These are phyloP conservation scores for Trichosurus vulpecula DNA, from an alignment of 2,797 vertebrate species.

Conservation along the genomic window DNA sequence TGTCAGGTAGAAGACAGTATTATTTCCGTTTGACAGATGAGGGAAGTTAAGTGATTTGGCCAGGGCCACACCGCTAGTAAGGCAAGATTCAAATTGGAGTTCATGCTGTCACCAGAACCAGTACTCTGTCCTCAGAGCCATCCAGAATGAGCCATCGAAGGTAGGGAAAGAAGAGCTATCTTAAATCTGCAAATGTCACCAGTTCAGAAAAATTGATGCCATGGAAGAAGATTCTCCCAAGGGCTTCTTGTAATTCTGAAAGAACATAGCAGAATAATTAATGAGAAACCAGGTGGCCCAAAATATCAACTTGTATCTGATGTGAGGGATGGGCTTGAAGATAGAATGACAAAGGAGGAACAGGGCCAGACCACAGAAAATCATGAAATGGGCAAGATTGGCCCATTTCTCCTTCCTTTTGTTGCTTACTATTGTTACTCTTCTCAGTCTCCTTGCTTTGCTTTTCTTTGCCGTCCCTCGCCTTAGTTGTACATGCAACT, in stretches of 20 bases:
- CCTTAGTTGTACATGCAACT: background rate
- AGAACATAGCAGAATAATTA: background rate
- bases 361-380: background rate
- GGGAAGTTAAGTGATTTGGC: background rate
- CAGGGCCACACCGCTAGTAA: background rate
- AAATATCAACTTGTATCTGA: conserved; percentile 17
- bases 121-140: background rate
- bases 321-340: conserved; percentile 13
- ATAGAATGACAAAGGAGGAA: background rate
- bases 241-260: background rate
- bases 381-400: background rate
- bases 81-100: background rate
- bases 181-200: background rate
- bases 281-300: conserved; percentile 28
- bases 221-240: conserved; percentile 35
- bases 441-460: background rate
- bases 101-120: background rate
- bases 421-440: background rate
- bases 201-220: background rate
- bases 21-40: background rate
- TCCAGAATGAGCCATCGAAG: conserved; percentile 1
- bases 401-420: background rate
- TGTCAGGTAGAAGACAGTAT: background rate
- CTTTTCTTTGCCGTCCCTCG: background rate
- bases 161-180: background rate